phyloP scores from a whole-genome alignment of 2,888 invertebrate genomes.

The Muschampia plurimacula region DNA sequence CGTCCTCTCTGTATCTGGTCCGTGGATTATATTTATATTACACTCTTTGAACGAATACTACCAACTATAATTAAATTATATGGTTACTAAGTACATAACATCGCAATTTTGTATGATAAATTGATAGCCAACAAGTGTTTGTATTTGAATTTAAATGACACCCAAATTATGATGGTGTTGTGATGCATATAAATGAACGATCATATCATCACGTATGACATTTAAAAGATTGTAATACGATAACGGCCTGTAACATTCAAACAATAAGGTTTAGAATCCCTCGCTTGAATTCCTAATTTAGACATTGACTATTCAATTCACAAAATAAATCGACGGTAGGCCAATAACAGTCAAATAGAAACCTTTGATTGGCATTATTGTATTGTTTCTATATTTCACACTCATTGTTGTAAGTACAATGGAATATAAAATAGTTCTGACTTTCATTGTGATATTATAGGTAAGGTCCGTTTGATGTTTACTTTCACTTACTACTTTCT shows the following conservation, averaged over 20 bases:
- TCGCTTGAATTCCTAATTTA: not conserved
- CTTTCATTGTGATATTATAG: slow-evolving; percentile 17
- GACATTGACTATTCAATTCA: slow-evolving; percentile 9
- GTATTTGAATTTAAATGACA: slow-evolving; percentile 5
- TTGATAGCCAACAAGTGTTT: not conserved
- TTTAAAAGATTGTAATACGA: not conserved
- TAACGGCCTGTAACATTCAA: not conserved
- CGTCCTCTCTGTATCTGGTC: too few species aligned
- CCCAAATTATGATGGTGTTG: not conserved
- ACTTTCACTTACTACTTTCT: slow-evolving; percentile 19
- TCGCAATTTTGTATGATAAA: not conserved
- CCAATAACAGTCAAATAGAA: slow-evolving; percentile 16
- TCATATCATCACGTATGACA: slow-evolving; percentile 4
- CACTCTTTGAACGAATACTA: not conserved
- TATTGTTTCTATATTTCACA: slow-evolving; percentile 33
- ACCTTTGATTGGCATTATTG: slow-evolving; percentile 32
- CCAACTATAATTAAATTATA: too few species aligned
- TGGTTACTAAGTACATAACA: not conserved
- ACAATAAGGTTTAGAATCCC: not conserved
- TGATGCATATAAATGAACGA: slow-evolving; percentile 5
- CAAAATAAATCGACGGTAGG: slow-evolving; percentile 6
- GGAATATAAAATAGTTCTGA: slow-evolving; percentile 28
- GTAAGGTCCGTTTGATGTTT: slow-evolving; percentile 10
- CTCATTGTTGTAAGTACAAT: slow-evolving; percentile 30
- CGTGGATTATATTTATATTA: not conserved